phyloP scores from a whole-genome alignment of 2,113 vertebrate genomes.

The Ochotona curzoniae region DNA sequence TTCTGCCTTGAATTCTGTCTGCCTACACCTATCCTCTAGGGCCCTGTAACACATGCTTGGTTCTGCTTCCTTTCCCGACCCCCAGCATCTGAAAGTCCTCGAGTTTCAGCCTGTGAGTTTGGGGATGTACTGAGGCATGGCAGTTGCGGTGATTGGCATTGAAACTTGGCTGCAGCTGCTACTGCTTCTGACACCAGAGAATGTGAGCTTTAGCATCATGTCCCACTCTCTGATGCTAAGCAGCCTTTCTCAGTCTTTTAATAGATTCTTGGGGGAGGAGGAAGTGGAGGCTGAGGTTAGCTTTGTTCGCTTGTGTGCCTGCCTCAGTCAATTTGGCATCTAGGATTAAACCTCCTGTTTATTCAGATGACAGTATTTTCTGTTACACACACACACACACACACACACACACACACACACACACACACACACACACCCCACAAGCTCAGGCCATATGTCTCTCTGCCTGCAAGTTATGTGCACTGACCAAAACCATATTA shows the following conservation, averaged over 20 bases:
- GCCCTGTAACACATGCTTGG: background rate
- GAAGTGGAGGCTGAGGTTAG: constrained; percentile 64
- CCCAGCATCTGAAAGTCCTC: constrained; percentile 36
- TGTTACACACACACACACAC: background rate
- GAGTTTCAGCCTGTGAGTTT: constrained; percentile 20
- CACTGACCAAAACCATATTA: background rate
- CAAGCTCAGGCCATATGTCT: background rate
- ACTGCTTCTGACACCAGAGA: background rate
- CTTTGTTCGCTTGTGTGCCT: constrained; percentile 33
- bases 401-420: background rate
- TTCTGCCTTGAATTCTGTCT: background rate
- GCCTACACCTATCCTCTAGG: background rate
- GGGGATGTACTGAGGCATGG: background rate
- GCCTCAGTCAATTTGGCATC: constrained; percentile 55
- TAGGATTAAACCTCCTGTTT: constrained; percentile 58
- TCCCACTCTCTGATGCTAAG: constrained; percentile 37
- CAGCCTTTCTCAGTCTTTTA: constrained; percentile 67
- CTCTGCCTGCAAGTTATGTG: background rate
- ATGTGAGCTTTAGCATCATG: background rate
- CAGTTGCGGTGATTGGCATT: background rate
- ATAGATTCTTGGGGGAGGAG: constrained; percentile 71
- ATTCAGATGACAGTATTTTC: constrained; percentile 64
- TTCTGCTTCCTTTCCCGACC: background rate
- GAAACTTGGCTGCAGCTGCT: background rate
- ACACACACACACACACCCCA: constrained; percentile 1